Conservation (phyloP, 2,888 invertebrate genomes). For the Pammene aurita region DNA sequence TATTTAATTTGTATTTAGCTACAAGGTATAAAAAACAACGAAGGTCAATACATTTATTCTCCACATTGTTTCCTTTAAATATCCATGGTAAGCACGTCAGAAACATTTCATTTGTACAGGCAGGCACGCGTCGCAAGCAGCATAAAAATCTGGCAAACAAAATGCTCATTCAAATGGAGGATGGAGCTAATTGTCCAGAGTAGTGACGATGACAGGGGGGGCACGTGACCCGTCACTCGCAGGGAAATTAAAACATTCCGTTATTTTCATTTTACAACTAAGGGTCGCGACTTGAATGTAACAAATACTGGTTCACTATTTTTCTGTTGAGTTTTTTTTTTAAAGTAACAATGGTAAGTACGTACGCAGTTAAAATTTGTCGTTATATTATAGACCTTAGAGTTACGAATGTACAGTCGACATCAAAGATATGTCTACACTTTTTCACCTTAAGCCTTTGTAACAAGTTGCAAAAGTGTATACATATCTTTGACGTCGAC, state of each 20-base stretch:
- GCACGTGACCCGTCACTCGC: constrained; percentile 83
- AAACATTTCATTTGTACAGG: constrained; percentile 44
- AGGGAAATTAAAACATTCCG: constrained; percentile 83
- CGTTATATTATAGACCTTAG: too few relatives aligned
- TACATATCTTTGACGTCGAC: too few relatives aligned
- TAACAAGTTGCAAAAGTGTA: too few relatives aligned
- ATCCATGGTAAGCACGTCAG: constrained; percentile 31
- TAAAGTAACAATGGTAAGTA: not conserved
- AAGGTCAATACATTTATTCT: too few relatives aligned
- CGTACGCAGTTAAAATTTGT: constrained; percentile 22
- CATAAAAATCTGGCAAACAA: constrained; percentile 63
- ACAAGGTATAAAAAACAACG: not conserved
- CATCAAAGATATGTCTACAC: too few relatives aligned
- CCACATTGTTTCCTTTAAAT: constrained; percentile 21
- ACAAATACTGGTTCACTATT: constrained; percentile 26
- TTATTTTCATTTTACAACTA: constrained; percentile 66
- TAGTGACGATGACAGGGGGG: constrained; percentile 78
- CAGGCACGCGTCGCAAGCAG: constrained; percentile 51
- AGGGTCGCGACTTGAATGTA: constrained; percentile 36
- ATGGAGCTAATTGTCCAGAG: constrained; percentile 73
- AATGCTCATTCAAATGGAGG: constrained; percentile 38
- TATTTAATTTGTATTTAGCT: too few relatives aligned
- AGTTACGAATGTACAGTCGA: too few relatives aligned
- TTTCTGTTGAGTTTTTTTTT: constrained; percentile 12
- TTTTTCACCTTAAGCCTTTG: too few relatives aligned